A percentile compares a stretch with the other conserved stretches of the same genome.
phyloP scores from a whole-genome alignment of 1,140 invertebrate genomes.

The Bombus superbus region DNA sequence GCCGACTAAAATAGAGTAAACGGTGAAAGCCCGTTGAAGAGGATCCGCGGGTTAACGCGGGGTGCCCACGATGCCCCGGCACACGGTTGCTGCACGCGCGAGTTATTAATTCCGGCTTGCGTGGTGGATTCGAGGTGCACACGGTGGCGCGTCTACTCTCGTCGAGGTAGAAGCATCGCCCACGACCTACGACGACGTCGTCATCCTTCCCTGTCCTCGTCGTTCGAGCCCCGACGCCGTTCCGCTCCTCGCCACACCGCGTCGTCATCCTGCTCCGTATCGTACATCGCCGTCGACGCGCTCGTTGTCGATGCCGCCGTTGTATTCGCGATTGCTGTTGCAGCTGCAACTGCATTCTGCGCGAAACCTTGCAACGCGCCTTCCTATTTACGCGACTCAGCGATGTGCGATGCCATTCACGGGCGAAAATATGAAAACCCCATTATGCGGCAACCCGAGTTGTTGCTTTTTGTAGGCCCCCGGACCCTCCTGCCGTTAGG shows the following conservation, averaged over 20 bases:
- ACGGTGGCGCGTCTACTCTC: neutral
- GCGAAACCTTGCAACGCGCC: slow-evolving; percentile 44
- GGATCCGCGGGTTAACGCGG: slow-evolving; percentile 12
- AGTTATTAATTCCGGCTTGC: slow-evolving; percentile 38
- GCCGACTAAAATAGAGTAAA: slow-evolving; percentile 32
- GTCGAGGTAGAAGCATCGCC: too few species aligned
- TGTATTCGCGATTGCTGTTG: slow-evolving; percentile 46
- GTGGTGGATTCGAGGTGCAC: slow-evolving; percentile 13
- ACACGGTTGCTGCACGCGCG: slow-evolving; percentile 9
- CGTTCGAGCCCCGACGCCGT: neutral
- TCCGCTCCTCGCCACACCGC: neutral
- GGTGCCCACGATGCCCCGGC: too few species aligned
- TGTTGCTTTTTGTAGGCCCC: slow-evolving; percentile 44
- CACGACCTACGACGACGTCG: neutral
- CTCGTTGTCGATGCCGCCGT: slow-evolving; percentile 49
- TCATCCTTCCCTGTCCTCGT: neutral
- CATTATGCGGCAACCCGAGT: slow-evolving; percentile 66
- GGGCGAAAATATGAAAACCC: slow-evolving; percentile 77
- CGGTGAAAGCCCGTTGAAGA: slow-evolving; percentile 27
- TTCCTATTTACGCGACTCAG: slow-evolving; percentile 74
- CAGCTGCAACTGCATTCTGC: slow-evolving; percentile 39
- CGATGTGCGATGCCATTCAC: slow-evolving; percentile 79
- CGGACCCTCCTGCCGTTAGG: neutral
- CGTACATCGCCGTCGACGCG: neutral
- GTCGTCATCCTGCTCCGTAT: neutral